Evolutionary conservation across 2,888 invertebrate species (phyloP), one percentile per base, ranked within the genome.

Genomic region (Yponomeuta cagnagella): DNA sequence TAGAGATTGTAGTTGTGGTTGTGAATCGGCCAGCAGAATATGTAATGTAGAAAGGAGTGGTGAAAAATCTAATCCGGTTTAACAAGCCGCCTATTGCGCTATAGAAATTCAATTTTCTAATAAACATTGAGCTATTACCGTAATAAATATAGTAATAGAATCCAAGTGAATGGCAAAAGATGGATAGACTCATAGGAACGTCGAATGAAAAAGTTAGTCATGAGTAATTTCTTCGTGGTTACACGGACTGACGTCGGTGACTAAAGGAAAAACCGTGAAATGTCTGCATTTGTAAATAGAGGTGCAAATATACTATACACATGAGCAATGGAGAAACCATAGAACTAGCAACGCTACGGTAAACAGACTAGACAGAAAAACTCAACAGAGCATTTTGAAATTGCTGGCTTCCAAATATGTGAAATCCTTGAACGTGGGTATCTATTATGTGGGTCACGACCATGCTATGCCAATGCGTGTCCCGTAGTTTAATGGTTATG

Each of bases 351-450:
- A 58, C 52, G 15, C 12, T 8, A 43, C 12, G 15, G 15, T 8
- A 58, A 58, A 58, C 52, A 58, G 52, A 58, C 52, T 12, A 52
- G 23, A 23, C 23, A 23, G 6, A 52, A 58, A 58, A 2, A 15
- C 52, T 58, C 52, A 15, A 58, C 52, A 58, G 52, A 58, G 52
- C 52, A 58, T 90, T 91, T 90, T 88, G 90, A 86, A 91, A 92
- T 91, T 86, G 79, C 82, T 83, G 81, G 82, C 89, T 90, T 88
- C 90, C 90, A 90, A 91, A 91, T 90, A 89, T 89, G 90, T 87
- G 86, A 89, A 90, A 90, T 91, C 91, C 92, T 92, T 92, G 90
- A 90, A 89, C 88, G 82, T 83, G 82, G 81, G 74, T 78, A 58
- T 58, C 52, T 58, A 30, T 67, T 58, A 91, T 87, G 90, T 91